Evolutionary conservation across 2,797 vertebrate genomes (phyloP), one percentile per base, ranked within the genome.

Genomic region (Sebastiscus albofasciatus): DNA sequence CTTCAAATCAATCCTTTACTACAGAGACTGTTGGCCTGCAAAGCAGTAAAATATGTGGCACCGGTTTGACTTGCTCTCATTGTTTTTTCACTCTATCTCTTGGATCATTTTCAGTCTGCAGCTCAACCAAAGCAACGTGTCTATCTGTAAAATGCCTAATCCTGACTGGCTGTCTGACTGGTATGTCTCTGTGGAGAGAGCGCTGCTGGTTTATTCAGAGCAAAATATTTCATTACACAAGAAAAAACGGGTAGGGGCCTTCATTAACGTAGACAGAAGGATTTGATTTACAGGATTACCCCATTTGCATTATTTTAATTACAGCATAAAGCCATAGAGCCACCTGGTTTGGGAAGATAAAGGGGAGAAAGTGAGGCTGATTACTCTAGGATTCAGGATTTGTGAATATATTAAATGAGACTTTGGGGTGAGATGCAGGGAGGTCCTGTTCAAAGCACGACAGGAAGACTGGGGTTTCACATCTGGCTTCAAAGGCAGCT

Each of bases 241-340:
- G 54, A 82, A 89, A 81, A 88, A 83, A 79, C n/a, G 22, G 66
- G 77, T 46, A 77, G 84, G 75, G 78, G 77, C 86, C 83, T 73
- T 88, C 77, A 88, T 93, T 93, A 92, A 85, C 75, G 78, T 79
- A 88, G 84, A 80, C 80, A 79, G 61, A 73, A 82, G 75, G 90
- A 89, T 91, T 94, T 94, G 75, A 88, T 83, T 92, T 87, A 91
- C 73, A 84, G 90, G 92, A 94, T 94, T 93, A 92, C 26, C 55
- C 46, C 31, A 94, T 95, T 95, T 94, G 94, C 95, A 95, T 95
- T 92, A 93, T 95, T 94, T 89, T 94, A 95, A 95, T 96, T 94
- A 95, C 85, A 71, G 80, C 77, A 34, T 49, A 83, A 77, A 89
- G 78, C 70, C 86, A 92, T 86, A 89, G 91, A 91, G 87, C 92